Evolutionary conservation across 2,113 vertebrate genomes (phyloP).

Genomic region (Coryphaenoides rupestris): DNA sequence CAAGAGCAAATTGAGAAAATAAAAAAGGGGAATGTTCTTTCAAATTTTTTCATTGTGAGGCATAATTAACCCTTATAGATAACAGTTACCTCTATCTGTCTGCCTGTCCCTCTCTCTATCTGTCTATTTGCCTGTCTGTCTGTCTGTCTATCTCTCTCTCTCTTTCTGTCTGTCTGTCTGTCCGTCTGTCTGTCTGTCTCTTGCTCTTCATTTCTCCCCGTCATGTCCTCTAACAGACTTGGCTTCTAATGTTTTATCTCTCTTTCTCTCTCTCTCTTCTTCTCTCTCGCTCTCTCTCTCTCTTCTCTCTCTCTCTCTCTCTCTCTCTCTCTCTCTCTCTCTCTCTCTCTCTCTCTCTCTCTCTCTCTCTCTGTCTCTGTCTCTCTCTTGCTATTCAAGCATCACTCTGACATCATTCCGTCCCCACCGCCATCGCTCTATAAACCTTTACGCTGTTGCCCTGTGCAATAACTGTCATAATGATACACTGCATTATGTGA

Average conservation of each 20-base stretch:
- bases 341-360: too few species aligned
- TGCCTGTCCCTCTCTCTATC: background rate
- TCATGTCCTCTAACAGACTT: background rate
- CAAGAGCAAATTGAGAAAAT: constrained; percentile 13
- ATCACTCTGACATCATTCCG: background rate
- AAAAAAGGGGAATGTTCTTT: background rate
- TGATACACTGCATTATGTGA: background rate
- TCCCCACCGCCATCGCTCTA: background rate
- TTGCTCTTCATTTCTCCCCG: background rate
- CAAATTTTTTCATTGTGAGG: background rate
- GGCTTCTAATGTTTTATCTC: background rate
- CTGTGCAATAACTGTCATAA: background rate
- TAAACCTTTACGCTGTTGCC: background rate
- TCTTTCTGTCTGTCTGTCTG: background rate
- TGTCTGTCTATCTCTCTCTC: background rate
- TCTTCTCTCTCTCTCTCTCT: too few species aligned
- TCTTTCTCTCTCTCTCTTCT: background rate
- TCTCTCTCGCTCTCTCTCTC: too few species aligned
- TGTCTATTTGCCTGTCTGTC: too few species aligned
- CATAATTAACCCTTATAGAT: constrained; percentile 1
- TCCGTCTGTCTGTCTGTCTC: background rate
- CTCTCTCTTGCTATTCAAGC: too few species aligned
- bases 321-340: too few species aligned
- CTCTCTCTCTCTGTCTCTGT: too few species aligned
- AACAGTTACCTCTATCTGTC: background rate